Base-by-base conservation (phyloP, 2,113 vertebrate genomes). In the Melospiza melodia region DNA sequence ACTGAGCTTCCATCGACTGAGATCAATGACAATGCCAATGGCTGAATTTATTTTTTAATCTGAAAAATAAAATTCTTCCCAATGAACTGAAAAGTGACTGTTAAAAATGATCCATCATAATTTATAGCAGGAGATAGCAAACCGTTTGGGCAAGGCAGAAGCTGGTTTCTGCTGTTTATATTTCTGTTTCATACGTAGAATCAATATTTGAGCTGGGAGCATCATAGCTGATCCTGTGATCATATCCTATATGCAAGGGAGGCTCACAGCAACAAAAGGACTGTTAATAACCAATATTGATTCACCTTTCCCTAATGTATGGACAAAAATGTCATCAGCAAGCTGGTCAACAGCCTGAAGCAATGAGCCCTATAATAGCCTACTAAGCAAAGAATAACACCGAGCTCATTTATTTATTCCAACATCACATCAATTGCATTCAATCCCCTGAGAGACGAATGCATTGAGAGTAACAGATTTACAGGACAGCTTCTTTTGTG, bases 221-320 rank as follows among this genome's bases (percentile, higher is more conserved):
- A 61, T 61, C 44, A 17, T 12, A 59, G 35, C 41, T 79, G 57
- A 63, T 55, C 63, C 57, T 74, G 13, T 74, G 88, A 59, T 90
- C 2, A 0, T 31, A 78, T 72, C 61, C n/a, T 61, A 31, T 14
- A 72, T 28, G 68, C 61, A 86, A 1, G 2, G 22, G 49, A 90
- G 41, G 33, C 76, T 94, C 73, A 65, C 28, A 78, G 83, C 52
- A 90, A 58, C 67, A 84, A 87, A 93, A 90, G 44, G 33, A 44
- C 52, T 67, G 52, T 61, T 96, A 96, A 94, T 92, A 96, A 89
- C 41, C 65, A 69, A 66, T 92, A 95, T 89, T 81, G 93, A 94
- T 94, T 94, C 61, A 88, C 66, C 77, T 72, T 87, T 89, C 58
- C 52, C 37, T 90, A 84, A 90, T 41, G 61, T 39, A 61, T 27